Conservation (phyloP, 2,113 vertebrate species). For the Malurus melanocephalus region DNA sequence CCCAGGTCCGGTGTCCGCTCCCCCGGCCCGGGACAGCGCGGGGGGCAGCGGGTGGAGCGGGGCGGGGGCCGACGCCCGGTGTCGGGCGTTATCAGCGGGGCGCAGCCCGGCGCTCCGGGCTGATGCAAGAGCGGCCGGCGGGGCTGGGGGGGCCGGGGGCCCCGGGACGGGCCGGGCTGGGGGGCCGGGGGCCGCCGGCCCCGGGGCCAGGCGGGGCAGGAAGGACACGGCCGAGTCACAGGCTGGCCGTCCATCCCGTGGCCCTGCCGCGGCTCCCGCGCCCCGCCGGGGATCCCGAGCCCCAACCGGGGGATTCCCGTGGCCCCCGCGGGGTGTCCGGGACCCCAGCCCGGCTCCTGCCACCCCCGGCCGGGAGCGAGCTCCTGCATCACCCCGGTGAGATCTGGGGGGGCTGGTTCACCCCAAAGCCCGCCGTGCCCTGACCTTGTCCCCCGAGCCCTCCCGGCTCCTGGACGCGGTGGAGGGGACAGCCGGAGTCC, state of each 20-base stretch:
- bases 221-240: conserved; percentile 16
- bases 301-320: not conserved
- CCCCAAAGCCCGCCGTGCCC: not conserved
- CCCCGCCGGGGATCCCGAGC: not conserved
- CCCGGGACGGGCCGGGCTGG: not conserved
- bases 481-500: too few relatives aligned
- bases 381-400: not conserved
- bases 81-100: not conserved
- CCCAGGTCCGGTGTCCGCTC: too few relatives aligned
- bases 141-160: not conserved
- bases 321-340: not conserved
- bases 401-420: not conserved
- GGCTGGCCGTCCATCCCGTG: not conserved
- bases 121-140: too few relatives aligned
- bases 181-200: not conserved
- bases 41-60: not conserved
- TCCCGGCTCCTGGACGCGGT: not conserved
- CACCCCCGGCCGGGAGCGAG: not conserved
- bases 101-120: not conserved
- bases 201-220: conserved; percentile 2
- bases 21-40: not conserved
- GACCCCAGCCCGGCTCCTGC: not conserved
- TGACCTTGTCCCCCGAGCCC: not conserved
- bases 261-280: not conserved
- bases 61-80: not conserved